A percentile compares a stretch with the other conserved stretches of the same genome.
Evolutionary conservation across 30 jellyfish, hydroid and myxozoan genomes (phyloP).

Genomic region (Haliclystus octoradiatus): DNA sequence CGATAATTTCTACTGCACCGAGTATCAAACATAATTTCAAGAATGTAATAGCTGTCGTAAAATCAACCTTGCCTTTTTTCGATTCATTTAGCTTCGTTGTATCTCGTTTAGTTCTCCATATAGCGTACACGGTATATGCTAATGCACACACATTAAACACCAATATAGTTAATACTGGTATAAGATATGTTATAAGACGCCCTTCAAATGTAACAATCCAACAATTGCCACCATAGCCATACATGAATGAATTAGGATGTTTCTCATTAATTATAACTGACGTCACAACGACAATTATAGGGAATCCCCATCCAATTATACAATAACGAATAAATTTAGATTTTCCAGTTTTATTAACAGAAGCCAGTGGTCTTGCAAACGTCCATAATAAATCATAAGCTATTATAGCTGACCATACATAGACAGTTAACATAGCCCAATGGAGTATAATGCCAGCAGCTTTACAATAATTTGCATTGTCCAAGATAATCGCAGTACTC

Average conservation of each 20-base stretch:
- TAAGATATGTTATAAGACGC: neutral
- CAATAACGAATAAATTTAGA: neutral
- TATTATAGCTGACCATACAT: neutral
- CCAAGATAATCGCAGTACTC: neutral
- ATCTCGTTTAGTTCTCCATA: neutral
- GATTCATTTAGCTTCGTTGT: neutral
- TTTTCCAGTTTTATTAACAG: neutral
- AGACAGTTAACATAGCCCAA: neutral
- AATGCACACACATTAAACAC: neutral
- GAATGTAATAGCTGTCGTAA: neutral
- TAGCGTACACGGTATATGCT: neutral
- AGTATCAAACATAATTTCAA: neutral
- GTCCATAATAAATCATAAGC: neutral
- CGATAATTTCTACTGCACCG: neutral
- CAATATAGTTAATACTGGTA: neutral
- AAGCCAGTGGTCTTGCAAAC: conserved; percentile 1
- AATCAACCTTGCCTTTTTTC: neutral
- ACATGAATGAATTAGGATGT: neutral
- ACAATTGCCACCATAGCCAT: neutral
- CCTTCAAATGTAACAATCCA: neutral
- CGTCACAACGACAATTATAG: neutral
- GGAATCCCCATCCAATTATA: neutral
- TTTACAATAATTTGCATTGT: neutral
- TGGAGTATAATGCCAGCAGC: neutral
- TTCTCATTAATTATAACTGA: neutral